Evolutionary conservation across 30 jellyfish, hydroid and myxozoan species (phyloP).

Genomic region (Nemopilema nomurai): DNA sequence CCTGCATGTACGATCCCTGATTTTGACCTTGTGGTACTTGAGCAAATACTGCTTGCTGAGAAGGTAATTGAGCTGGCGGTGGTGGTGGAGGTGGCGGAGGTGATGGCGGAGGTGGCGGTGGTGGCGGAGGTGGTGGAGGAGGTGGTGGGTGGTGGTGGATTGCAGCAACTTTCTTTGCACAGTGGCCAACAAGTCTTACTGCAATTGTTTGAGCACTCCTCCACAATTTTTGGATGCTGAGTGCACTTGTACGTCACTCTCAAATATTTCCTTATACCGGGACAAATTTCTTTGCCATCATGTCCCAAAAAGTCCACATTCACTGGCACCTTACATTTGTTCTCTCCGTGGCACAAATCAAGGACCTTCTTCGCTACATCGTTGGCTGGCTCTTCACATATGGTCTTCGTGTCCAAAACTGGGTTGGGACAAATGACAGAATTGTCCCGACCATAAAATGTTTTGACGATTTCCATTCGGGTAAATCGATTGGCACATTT

Average conservation of each 20-base stretch:
- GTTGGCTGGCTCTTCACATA: conserved; percentile 79
- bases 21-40: neutral
- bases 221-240: conserved; percentile 70
- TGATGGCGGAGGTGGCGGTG: conserved; percentile 54
- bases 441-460: conserved; percentile 93
- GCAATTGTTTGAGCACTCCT: conserved; percentile 78
- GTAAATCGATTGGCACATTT: conserved; percentile 80
- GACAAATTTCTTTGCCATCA: conserved; percentile 79
- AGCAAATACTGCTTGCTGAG: neutral
- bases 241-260: conserved; percentile 78
- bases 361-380: conserved; percentile 71
- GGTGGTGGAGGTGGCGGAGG: conserved; percentile 64
- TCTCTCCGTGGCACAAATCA: conserved; percentile 87
- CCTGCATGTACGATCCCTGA: neutral
- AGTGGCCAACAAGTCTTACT: conserved; percentile 82
- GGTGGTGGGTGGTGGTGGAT: conserved; percentile 81
- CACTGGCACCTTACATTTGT: conserved; percentile 91
- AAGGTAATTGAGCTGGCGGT: conserved; percentile 39
- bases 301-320: conserved; percentile 89
- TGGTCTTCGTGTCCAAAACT: conserved; percentile 69
- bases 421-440: conserved; percentile 76
- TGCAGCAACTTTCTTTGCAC: conserved; percentile 76
- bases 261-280: conserved; percentile 81
- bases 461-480: conserved; percentile 66
- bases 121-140: conserved; percentile 66